Evolutionary conservation across 2,797 vertebrate species (phyloP).

Genomic region (Cetoscarus ocellatus): DNA sequence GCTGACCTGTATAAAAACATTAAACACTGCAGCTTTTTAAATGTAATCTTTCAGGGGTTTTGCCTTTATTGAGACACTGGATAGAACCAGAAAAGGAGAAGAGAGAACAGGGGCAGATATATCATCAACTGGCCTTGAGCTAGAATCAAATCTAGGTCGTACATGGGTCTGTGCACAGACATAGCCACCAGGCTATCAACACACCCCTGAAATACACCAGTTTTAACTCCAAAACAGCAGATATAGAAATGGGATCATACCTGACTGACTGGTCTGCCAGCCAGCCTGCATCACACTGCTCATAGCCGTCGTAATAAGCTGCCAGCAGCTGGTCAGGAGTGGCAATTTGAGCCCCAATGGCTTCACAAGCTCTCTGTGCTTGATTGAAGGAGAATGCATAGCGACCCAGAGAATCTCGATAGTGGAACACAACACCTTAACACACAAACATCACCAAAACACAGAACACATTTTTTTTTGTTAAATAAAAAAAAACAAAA

Average conservation of each 20-base stretch:
- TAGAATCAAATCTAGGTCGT: no score
- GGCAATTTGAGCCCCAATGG: slow-evolving; percentile 90
- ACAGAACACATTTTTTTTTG: background rate
- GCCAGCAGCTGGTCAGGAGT: slow-evolving; percentile 92
- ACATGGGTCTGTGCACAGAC: no score
- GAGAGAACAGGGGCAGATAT: no score
- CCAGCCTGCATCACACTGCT: slow-evolving; percentile 97
- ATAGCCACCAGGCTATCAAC: no score
- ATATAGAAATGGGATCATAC: slow-evolving; percentile 67
- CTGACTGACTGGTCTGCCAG: slow-evolving; percentile 95
- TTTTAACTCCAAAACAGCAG: background rate
- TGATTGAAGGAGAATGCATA: slow-evolving; percentile 90
- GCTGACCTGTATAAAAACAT: no score
- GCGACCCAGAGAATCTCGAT: slow-evolving; percentile 90
- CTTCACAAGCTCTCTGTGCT: slow-evolving; percentile 88
- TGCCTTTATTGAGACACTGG: no score
- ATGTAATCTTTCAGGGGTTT: no score
- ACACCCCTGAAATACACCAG: background rate
- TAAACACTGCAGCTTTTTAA: no score
- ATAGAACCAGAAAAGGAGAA: no score
- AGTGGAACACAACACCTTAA: slow-evolving; percentile 97
- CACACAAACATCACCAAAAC: slow-evolving; percentile 22
- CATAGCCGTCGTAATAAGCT: slow-evolving; percentile 92
- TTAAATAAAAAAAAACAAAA: background rate
- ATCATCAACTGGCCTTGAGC: no score